Evolutionary conservation across 1,140 invertebrate genomes (phyloP).

Genomic region (Zelostemma sp.): DNA sequence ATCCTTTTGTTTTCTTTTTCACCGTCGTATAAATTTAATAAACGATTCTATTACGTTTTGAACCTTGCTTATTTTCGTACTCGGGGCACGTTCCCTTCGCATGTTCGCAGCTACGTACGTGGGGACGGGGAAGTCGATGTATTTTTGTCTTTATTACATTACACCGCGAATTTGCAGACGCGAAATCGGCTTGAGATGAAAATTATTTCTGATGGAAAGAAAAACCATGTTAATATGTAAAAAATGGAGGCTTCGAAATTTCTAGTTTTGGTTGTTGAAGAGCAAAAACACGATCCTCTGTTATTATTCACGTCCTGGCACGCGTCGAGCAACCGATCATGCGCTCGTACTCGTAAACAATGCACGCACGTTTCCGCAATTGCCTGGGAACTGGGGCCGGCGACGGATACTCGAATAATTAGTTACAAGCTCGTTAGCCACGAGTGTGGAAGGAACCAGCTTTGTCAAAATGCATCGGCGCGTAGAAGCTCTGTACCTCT

Average conservation of each 20-base stretch:
- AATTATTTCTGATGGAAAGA: no score
- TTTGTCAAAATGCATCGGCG: slow-evolving; percentile 24
- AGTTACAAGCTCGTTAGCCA: slow-evolving; percentile 29
- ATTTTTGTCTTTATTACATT: slow-evolving; percentile 1
- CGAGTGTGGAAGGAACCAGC: slow-evolving; percentile 26
- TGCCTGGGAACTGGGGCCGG: slow-evolving; percentile 15
- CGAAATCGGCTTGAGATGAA: no score
- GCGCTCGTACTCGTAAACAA: slow-evolving; percentile 17
- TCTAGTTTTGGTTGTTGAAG: no score
- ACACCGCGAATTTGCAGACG: no score
- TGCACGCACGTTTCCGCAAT: slow-evolving; percentile 10
- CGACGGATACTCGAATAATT: slow-evolving; percentile 34
- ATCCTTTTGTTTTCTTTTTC: slow-evolving; percentile 33
- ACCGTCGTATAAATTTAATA: slow-evolving; percentile 2
- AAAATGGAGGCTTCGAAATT: no score
- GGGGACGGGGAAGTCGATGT: background rate
- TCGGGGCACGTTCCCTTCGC: background rate
- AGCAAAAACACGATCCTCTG: no score
- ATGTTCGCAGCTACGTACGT: slow-evolving; percentile 1
- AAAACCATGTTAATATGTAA: no score
- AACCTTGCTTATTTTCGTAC: background rate
- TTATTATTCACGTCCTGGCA: no score
- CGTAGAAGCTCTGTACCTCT: slow-evolving; percentile 31
- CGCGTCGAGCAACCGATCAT: slow-evolving; percentile 21
- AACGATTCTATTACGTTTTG: slow-evolving; percentile 8